Base-by-base conservation (phyloP, 2,797 vertebrate species). In the Austrolebias charrua region DNA sequence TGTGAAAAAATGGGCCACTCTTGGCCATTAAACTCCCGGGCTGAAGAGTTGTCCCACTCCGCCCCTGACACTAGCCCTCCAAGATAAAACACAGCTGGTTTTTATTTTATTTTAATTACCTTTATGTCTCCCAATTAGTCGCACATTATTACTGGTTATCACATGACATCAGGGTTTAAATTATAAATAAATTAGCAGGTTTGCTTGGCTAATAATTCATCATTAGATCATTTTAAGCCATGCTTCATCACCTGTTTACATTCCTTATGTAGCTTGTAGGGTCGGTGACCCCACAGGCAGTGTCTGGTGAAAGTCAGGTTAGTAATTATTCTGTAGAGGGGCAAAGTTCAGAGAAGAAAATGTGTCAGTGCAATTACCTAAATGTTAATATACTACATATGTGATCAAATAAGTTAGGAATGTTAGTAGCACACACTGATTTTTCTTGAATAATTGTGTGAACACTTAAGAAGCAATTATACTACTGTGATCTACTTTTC, bases 61-160 rank as follows among this genome's bases (percentile, higher is more conserved):
- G n/a, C n/a, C n/a, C n/a, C n/a, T n/a, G n/a, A n/a, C n/a, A n/a
- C 62, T 60, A 78, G 72, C 55, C 51, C 29, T 61, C 53, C 28
- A n/a, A 69, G 71, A 75, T 67, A 77, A 80, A 76, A 76, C 76
- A 67, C 80, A 84, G 81, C 74, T 86, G 81, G 16, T 70, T 87
- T 85, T 85, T 78, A 81, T n/a, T n/a, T n/a, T n/a, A n/a, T 88
- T 83, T 59, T 60, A 58, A 62, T 79, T 82, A 85, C 84, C 82
- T 90, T 91, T 88, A 84, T 76, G 73, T 68, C 69, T 91, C 89
- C 89, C 88, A 12, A 42, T 82, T 88, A 91, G 86, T 81, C 86
- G 72, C 51, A 72, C 77, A 78, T 73, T n/a, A n/a, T n/a, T 78
- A 66, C 65, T 64, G 52, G 38, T 57, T 76, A 79, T 83, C 85